These are phyloP conservation scores for Agonopterix alstromeriana DNA, from an alignment of 2,888 invertebrate genomes.

Conservation along the genomic window DNA sequence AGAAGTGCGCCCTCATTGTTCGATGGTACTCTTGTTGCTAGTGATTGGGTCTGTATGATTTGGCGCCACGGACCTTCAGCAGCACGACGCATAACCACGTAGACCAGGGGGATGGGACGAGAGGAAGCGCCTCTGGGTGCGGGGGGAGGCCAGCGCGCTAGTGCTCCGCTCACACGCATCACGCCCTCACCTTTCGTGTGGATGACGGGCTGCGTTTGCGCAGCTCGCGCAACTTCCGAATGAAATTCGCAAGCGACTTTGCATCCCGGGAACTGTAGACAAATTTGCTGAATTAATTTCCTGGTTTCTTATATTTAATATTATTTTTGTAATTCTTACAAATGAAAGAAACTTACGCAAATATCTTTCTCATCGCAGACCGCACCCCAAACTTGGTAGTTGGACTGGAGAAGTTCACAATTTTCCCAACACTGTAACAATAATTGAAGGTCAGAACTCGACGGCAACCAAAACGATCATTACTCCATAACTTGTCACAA, in stretches of 20 bases:
- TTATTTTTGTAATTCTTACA: too few relatives aligned
- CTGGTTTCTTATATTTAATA: too few relatives aligned
- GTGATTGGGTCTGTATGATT: slow-evolving; percentile 80
- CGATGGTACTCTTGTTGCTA: slow-evolving; percentile 79
- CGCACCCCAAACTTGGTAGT: slow-evolving; percentile 84
- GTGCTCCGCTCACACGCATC: slow-evolving; percentile 78
- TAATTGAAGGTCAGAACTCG: slow-evolving; percentile 22
- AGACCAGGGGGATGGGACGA: slow-evolving; percentile 78
- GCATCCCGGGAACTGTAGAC: slow-evolving; percentile 82
- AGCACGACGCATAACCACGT: slow-evolving; percentile 82
- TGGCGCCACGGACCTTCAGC: slow-evolving; percentile 80
- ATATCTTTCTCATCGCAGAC: slow-evolving; percentile 83
- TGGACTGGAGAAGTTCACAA: slow-evolving; percentile 83
- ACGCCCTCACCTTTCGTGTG: slow-evolving; percentile 83
- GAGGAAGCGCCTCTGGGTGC: slow-evolving; percentile 73
- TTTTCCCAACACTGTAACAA: slow-evolving; percentile 87
- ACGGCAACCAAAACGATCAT: slow-evolving; percentile 5
- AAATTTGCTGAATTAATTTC: slow-evolving; percentile 11
- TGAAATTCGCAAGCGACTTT: slow-evolving; percentile 84
- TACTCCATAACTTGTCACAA: slow-evolving; percentile 25
- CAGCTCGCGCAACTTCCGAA: slow-evolving; percentile 77
- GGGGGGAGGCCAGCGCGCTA: slow-evolving; percentile 81
- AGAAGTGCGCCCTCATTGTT: slow-evolving; percentile 80
- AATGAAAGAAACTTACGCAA: slow-evolving; percentile 79
- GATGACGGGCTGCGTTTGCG: slow-evolving; percentile 82